Evolutionary conservation across 2,797 vertebrate species (phyloP).

Genomic region (Kryptopterus vitreolus): DNA sequence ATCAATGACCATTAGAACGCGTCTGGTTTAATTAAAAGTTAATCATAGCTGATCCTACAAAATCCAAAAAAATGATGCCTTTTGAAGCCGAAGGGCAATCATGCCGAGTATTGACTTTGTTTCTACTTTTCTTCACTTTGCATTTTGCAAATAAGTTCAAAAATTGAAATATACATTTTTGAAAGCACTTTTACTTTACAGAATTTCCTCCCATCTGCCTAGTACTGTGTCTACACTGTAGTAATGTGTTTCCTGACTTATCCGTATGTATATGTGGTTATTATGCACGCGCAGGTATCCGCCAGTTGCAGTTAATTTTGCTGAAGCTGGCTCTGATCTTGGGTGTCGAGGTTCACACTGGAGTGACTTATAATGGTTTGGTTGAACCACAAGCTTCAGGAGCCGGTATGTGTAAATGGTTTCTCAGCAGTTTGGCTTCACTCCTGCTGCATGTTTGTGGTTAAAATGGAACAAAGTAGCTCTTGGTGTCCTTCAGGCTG

Average conservation of each 20-base stretch:
- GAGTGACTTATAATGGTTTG: conserved; percentile 79
- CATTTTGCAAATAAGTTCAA: too few relatives aligned
- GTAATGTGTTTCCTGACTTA: not conserved
- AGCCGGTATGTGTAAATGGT: conserved; percentile 55
- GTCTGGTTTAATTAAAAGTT: too few relatives aligned
- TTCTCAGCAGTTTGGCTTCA: not conserved
- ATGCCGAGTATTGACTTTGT: too few relatives aligned
- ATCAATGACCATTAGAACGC: too few relatives aligned
- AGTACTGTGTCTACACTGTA: too few relatives aligned
- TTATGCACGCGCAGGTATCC: conserved; percentile 78
- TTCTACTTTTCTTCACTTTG: too few relatives aligned
- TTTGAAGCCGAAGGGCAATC: too few relatives aligned
- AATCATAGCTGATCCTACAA: too few relatives aligned
- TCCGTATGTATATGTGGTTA: not conserved
- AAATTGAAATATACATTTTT: too few relatives aligned
- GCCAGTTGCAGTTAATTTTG: conserved; percentile 89
- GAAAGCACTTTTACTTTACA: too few relatives aligned
- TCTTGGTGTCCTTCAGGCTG: conserved; percentile 69
- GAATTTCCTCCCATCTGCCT: too few relatives aligned
- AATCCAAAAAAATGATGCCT: too few relatives aligned
- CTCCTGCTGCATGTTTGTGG: not conserved
- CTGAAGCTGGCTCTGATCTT: conserved; percentile 88
- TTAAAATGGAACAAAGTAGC: not conserved
- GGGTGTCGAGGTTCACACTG: conserved; percentile 88
- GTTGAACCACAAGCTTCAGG: conserved; percentile 66